These are phyloP conservation scores for Cataglyphis cursor DNA, from an alignment of 2,888 invertebrate species.

Conservation along the genomic window DNA sequence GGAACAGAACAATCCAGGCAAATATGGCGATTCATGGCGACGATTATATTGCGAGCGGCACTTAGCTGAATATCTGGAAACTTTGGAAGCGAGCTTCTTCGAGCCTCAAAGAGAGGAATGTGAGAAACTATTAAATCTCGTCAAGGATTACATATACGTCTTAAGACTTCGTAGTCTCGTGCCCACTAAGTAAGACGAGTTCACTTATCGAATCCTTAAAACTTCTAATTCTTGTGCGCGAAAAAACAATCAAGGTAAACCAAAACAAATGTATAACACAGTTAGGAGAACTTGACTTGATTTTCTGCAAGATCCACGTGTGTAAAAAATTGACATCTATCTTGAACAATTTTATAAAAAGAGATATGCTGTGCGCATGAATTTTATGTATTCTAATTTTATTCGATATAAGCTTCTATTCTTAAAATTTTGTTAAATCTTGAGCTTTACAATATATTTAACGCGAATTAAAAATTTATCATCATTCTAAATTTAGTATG, in stretches of 20 bases:
- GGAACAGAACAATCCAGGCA: slow-evolving; percentile 76
- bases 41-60: slow-evolving; percentile 84
- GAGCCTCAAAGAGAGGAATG: slow-evolving; percentile 75
- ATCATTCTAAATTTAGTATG: background rate
- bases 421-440: slow-evolving; percentile 1
- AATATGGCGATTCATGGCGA: slow-evolving; percentile 83
- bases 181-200: slow-evolving; percentile 77
- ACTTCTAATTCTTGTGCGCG: background rate
- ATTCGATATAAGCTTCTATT: background rate
- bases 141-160: slow-evolving; percentile 73
- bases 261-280: background rate
- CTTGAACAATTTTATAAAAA: background rate
- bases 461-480: background rate
- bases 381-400: background rate
- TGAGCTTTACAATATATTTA: background rate
- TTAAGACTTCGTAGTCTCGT: slow-evolving; percentile 78
- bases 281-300: background rate
- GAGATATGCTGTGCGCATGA: background rate
- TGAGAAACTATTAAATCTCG: slow-evolving; percentile 73
- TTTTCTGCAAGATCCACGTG: background rate
- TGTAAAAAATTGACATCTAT: background rate
- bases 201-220: background rate
- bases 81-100: slow-evolving; percentile 77
- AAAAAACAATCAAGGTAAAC: slow-evolving; percentile 2
- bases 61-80: slow-evolving; percentile 83